Evolutionary conservation across 2,888 invertebrate genomes (phyloP).

Genomic region (Agrochola lychnidis): DNA sequence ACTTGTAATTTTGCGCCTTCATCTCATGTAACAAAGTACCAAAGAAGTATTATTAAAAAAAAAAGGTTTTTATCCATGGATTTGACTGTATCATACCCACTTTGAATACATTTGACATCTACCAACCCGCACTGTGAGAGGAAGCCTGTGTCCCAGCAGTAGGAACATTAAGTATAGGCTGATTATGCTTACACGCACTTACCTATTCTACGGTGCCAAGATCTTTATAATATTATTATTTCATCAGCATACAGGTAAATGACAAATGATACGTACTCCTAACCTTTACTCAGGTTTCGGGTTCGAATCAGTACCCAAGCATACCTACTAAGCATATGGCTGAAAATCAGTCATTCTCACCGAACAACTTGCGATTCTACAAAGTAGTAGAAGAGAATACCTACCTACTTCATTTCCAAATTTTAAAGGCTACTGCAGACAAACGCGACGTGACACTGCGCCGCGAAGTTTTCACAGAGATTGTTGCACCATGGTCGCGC

Average conservation of each 20-base stretch:
- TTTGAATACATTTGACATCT: no score
- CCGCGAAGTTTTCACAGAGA: background rate
- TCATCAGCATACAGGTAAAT: background rate
- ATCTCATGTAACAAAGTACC: background rate
- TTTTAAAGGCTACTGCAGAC: background rate
- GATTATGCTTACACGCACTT: no score
- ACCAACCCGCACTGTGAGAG: no score
- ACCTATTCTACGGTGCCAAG: background rate
- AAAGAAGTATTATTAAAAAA: background rate
- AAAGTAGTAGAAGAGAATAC: background rate
- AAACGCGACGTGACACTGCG: background rate
- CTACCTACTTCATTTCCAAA: background rate
- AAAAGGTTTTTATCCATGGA: background rate
- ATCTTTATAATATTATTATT: background rate
- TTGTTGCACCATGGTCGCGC: background rate
- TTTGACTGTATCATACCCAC: background rate
- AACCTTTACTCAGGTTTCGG: background rate
- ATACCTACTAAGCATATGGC: background rate
- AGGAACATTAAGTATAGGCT: no score
- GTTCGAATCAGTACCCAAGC: background rate
- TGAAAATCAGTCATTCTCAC: background rate
- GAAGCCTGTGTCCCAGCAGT: no score
- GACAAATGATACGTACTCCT: background rate
- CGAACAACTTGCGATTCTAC: background rate
- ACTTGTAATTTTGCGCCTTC: background rate